Base-by-base conservation (phyloP, 2,113 vertebrate genomes). In the Halcyon malimbica region DNA sequence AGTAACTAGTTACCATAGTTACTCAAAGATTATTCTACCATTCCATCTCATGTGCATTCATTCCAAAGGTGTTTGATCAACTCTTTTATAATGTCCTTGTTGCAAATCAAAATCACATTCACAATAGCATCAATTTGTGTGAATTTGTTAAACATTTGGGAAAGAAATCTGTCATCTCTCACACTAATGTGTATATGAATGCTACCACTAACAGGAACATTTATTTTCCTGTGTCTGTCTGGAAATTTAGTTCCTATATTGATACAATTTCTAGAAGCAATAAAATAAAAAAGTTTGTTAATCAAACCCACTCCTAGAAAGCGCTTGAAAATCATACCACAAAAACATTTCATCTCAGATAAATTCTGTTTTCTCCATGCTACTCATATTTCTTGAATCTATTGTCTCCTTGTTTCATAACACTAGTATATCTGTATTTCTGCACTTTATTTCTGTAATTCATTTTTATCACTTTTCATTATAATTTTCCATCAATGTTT, bases 1-100 rank as follows among this genome's bases (percentile, higher is more conserved):
- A 60, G 56, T 95, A 87, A 93, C 89, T 57, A 75, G 83, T 92
- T 94, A 75, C 93, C 89, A 92, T 90, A 94, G 89, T 33, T 94
- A 92, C 87, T 53, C 56, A 54, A 50, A 92, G 16, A 67, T 81
- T 81, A 14, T 67, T 44, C 42, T 48, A 68, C 65, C 31, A n/a
- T 68, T 68, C 84, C 35, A n/a, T 79, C 44, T 65, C 29, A 14
- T 2, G 16, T 89, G 78, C 50, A 10, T 77, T 90, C 59, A 16
- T 46, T 81, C 60, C 46, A 39, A 35, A 71, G 76, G 33, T 77
- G 46, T 70, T 92, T 83, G 73, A 89, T 75, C 64, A 67, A 51
- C 60, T 85, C 71, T 62, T 53, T 70, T 44, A 39, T 59, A 77
- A 44, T 35, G 57, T 33, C 68, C 53, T 64, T 54, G n/a, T 16